Evolutionary conservation across 1,140 invertebrate genomes (phyloP), one percentile per base, ranked within the genome.

Genomic region (Eueides isabella): DNA sequence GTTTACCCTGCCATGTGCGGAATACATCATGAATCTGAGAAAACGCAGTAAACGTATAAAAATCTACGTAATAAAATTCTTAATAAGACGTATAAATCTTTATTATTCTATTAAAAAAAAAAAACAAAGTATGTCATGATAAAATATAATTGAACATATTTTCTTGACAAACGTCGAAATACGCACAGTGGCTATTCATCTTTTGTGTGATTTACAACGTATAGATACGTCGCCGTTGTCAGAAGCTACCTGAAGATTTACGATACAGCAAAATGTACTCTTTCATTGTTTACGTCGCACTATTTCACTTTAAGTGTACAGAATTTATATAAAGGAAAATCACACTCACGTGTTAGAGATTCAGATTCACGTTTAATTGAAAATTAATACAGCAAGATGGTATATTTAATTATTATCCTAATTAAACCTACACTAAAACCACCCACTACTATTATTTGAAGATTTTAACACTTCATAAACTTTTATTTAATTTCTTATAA

Each of bases 121-220:
- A n/a, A n/a, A n/a, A n/a, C n/a, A n/a, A 55, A 26, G 2, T 12
- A 6, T 23, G 19, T 26, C 9, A 5, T 0, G 0, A 23, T n/a
- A 55, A 55, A 55, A 55, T 26, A 64, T 64, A 76, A 71, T 63
- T 68, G 48, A 72, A 67, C 64, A 64, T 77, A 68, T 77, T 74
- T 75, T 73, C 61, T 38, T 66, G 48, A 65, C 35, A 74, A 61
- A 70, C 68, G 48, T 73, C 72, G 68, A 73, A 79, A 70, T 78
- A 30, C 41, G 66, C 72, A 74, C 70, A 72, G 48, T 61, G 64
- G 41, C 74, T 71, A 77, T 80, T 75, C 77, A 77, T 80, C 78
- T 77, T 75, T 68, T 63, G 33, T 35, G 72, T 61, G 74, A 80
- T 74, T 75, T 71, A 76, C 55, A 75, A 63, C 74, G 63, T 65